Evolutionary conservation across 2,888 invertebrate genomes (phyloP).

Genomic region (Lepidochitona cinerea): DNA sequence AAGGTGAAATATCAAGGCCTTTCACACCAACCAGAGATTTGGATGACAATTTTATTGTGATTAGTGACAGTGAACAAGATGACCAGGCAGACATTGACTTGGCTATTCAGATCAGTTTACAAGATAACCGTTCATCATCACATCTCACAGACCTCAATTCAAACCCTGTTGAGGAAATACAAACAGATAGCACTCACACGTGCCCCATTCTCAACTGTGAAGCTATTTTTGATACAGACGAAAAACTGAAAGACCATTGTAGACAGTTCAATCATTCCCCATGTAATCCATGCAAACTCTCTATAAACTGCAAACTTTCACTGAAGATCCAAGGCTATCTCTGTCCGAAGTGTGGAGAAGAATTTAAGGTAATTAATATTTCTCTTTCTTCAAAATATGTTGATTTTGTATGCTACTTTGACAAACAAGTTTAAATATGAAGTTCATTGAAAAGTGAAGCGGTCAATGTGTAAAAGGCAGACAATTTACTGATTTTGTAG

Average conservation of each 20-base stretch:
- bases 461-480: no score
- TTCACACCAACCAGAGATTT: no score
- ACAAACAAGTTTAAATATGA: no score
- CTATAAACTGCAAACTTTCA: slow-evolving; percentile 29
- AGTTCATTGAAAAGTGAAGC: no score
- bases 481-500: no score
- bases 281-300: slow-evolving; percentile 39
- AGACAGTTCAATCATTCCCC: slow-evolving; percentile 40
- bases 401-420: no score
- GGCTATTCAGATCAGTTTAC: background rate
- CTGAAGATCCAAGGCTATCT: slow-evolving; percentile 26
- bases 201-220: slow-evolving; percentile 43
- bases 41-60: background rate
- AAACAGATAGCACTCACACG: no score
- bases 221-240: slow-evolving; percentile 30
- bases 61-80: background rate
- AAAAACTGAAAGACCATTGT: slow-evolving; percentile 32
- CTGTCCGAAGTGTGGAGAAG: slow-evolving; percentile 43
- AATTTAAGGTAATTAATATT: slow-evolving; percentile 43
- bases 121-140: no score
- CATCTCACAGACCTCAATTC: no score
- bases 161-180: no score
- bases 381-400: no score
- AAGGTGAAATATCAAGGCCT: no score
- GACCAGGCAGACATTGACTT: background rate